These are phyloP conservation scores for Dryocosmus kuriphilus DNA, from an alignment of 2,888 invertebrate genomes.

Conservation along the genomic window DNA sequence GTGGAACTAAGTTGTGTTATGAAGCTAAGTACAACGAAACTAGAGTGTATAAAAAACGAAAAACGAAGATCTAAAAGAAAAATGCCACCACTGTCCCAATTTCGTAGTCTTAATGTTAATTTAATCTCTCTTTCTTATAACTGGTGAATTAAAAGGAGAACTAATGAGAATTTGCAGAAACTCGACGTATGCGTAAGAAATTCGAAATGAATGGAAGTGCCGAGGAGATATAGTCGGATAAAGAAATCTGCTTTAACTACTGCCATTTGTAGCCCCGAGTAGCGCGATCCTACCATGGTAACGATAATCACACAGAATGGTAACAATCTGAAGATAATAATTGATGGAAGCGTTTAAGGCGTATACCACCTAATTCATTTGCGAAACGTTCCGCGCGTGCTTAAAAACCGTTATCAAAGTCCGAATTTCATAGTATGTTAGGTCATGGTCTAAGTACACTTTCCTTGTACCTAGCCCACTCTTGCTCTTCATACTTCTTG, in stretches of 20 bases:
- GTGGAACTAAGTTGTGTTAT: too few relatives aligned
- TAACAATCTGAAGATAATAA: background rate
- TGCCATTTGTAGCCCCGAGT: background rate
- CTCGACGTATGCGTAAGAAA: slow-evolving; percentile 40
- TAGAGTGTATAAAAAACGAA: too few relatives aligned
- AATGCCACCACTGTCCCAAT: background rate
- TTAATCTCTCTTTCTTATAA: slow-evolving; percentile 8
- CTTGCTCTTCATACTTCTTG: too few relatives aligned
- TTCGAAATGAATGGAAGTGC: slow-evolving; percentile 44
- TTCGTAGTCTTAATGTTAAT: background rate
- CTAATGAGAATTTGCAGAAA: slow-evolving; percentile 18
- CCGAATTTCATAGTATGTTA: too few relatives aligned
- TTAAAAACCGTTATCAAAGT: too few relatives aligned
- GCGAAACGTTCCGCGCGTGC: background rate
- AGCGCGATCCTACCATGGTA: background rate
- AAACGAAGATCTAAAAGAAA: too few relatives aligned
- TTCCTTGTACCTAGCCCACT: too few relatives aligned
- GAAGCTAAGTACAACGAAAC: too few relatives aligned
- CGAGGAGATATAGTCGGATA: slow-evolving; percentile 48
- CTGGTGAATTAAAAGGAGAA: slow-evolving; percentile 5
- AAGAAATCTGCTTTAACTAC: slow-evolving; percentile 48
- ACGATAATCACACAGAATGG: slow-evolving; percentile 10
- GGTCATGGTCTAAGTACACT: too few relatives aligned
- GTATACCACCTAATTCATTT: background rate
- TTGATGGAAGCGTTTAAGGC: background rate